Evolutionary conservation across 2,888 invertebrate genomes (phyloP).

Genomic region (Drosophila nigritarsus): DNA sequence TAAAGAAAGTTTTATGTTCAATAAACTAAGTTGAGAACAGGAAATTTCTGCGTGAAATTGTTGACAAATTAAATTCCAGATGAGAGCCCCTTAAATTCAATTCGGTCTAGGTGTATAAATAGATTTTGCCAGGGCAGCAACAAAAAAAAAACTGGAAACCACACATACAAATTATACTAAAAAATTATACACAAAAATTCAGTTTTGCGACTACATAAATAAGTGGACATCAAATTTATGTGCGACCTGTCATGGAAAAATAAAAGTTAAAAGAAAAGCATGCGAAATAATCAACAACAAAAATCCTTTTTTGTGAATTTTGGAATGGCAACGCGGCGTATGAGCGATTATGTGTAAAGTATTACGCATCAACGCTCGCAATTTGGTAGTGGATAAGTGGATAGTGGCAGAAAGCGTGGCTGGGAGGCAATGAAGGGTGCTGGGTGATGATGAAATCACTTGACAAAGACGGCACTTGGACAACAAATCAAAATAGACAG

Average conservation of each 20-base stretch:
- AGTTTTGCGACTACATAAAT: constrained; percentile 28
- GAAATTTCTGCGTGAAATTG: constrained; percentile 27
- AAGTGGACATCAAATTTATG: constrained; percentile 57
- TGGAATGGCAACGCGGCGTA: constrained; percentile 55
- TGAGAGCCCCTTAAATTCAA: constrained; percentile 20
- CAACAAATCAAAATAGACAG: constrained; percentile 80
- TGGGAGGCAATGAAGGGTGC: constrained; percentile 21
- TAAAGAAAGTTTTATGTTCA: constrained; percentile 32
- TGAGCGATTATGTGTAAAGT: constrained; percentile 74
- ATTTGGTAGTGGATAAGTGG: constrained; percentile 4
- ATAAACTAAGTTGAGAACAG: constrained; percentile 28
- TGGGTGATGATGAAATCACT: constrained; percentile 61
- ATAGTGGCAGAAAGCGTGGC: not conserved
- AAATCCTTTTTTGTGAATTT: constrained; percentile 19
- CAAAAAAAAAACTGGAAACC: constrained; percentile 29
- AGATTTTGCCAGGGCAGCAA: constrained; percentile 51
- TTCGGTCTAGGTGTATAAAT: constrained; percentile 54
- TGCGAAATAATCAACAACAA: constrained; percentile 15
- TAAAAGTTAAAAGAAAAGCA: constrained; percentile 50
- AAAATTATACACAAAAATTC: constrained; percentile 31
- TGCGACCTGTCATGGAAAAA: constrained; percentile 63
- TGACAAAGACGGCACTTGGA: constrained; percentile 73
- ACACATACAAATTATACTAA: constrained; percentile 14
- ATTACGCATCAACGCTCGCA: constrained; percentile 65
- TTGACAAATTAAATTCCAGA: constrained; percentile 45